These are phyloP conservation scores for Drosophila multiciliata DNA, from an alignment of 2,888 invertebrate species.

Conservation along the genomic window DNA sequence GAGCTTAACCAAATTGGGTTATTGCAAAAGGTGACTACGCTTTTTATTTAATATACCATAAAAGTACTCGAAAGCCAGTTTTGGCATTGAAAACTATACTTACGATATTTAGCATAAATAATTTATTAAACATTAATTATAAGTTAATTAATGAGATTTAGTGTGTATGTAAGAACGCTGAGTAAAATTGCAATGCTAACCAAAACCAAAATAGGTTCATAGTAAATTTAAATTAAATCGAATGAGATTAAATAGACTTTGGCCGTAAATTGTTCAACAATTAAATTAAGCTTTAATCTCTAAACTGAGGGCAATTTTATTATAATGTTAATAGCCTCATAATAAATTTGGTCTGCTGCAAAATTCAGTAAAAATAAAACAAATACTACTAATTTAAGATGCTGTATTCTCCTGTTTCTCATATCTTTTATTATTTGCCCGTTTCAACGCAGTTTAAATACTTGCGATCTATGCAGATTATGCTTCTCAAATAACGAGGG, in stretches of 20 bases:
- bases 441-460: neutral
- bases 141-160: neutral
- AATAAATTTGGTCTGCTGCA: neutral
- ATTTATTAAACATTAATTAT: neutral
- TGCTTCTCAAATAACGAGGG: neutral
- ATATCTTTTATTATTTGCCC: neutral
- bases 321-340: slow-evolving; percentile 9
- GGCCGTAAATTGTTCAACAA: slow-evolving; percentile 31
- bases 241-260: slow-evolving; percentile 31
- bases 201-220: slow-evolving; percentile 18
- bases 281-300: slow-evolving; percentile 30
- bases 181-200: neutral
- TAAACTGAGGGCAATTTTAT: slow-evolving; percentile 16
- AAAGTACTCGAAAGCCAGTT: neutral
- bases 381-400: neutral
- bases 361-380: neutral
- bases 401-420: neutral
- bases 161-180: neutral
- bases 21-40: neutral
- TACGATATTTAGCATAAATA: neutral
- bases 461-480: neutral
- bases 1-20: neutral
- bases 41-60: neutral
- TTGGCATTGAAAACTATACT: neutral
- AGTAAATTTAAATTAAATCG: slow-evolving; percentile 49